Conservation (phyloP, 2,113 vertebrate species). For the Lutjanus erythropterus region DNA sequence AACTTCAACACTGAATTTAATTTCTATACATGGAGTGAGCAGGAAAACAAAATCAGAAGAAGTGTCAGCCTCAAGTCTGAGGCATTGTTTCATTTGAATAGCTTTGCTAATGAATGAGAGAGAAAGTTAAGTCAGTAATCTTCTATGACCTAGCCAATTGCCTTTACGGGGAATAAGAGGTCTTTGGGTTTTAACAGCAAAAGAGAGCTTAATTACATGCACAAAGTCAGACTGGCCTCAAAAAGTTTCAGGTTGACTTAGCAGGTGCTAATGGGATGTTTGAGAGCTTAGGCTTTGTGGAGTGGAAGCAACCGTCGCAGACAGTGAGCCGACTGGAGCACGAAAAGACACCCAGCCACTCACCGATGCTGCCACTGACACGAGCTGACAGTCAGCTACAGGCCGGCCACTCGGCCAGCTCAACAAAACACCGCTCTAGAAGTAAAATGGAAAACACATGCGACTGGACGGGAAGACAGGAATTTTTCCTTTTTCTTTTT, state of each 20-base stretch:
- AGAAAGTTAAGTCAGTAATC: constrained; percentile 59
- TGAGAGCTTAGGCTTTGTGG: constrained; percentile 64
- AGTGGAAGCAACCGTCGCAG: constrained; percentile 65
- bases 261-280: constrained; percentile 78
- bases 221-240: constrained; percentile 69
- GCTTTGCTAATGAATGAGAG: constrained; percentile 51
- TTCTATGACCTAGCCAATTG: constrained; percentile 58
- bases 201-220: constrained; percentile 70
- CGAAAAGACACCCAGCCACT: constrained; percentile 59
- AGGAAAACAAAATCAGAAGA: constrained; percentile 24
- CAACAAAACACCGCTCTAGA: constrained; percentile 46
- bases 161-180: constrained; percentile 49
- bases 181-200: constrained; percentile 64
- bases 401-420: constrained; percentile 31
- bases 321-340: constrained; percentile 65
- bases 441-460: constrained; percentile 43
- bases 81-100: constrained; percentile 51
- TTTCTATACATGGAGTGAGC: not conserved
- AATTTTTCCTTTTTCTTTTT: not conserved
- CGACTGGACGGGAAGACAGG: not conserved
- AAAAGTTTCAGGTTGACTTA: constrained; percentile 77
- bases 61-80: constrained; percentile 1
- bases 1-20: not conserved
- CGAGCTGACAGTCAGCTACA: constrained; percentile 57
- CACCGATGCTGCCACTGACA: constrained; percentile 62